Evolutionary conservation across 2,113 vertebrate species (phyloP).

Genomic region (Hydropotes inermis): DNA sequence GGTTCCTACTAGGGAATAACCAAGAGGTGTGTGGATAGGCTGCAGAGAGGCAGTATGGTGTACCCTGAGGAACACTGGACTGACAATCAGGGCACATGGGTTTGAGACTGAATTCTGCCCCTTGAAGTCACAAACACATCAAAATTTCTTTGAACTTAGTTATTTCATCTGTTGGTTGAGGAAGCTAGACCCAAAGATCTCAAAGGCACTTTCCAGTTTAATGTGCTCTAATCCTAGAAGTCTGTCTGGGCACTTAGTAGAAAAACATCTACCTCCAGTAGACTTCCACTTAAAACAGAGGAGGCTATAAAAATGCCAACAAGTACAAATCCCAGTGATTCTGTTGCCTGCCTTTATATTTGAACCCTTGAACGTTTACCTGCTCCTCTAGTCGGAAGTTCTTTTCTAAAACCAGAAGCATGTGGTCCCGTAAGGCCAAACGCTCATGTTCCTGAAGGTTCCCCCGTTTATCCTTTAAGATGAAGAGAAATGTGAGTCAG

Average conservation of each 20-base stretch:
- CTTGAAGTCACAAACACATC: not conserved
- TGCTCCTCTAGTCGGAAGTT: constrained; percentile 85
- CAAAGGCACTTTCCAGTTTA: not conserved
- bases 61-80: not conserved
- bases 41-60: not conserved
- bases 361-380: constrained; percentile 71
- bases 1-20: not conserved
- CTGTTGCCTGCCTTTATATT: not conserved
- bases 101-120: not conserved
- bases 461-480: constrained; percentile 83
- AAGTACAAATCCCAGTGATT: not conserved
- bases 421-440: constrained; percentile 83
- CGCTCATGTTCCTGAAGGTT: constrained; percentile 85
- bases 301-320: not conserved
- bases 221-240: not conserved
- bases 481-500: constrained; percentile 1
- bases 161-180: not conserved
- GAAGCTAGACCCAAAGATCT: not conserved
- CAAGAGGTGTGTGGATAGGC: not conserved
- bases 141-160: not conserved
- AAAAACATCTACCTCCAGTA: not conserved
- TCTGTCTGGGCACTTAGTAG: not conserved
- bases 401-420: constrained; percentile 88
- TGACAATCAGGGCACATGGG: not conserved
- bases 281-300: not conserved